Conservation (phyloP, 2,113 vertebrate genomes). For the Callorhinus ursinus region DNA sequence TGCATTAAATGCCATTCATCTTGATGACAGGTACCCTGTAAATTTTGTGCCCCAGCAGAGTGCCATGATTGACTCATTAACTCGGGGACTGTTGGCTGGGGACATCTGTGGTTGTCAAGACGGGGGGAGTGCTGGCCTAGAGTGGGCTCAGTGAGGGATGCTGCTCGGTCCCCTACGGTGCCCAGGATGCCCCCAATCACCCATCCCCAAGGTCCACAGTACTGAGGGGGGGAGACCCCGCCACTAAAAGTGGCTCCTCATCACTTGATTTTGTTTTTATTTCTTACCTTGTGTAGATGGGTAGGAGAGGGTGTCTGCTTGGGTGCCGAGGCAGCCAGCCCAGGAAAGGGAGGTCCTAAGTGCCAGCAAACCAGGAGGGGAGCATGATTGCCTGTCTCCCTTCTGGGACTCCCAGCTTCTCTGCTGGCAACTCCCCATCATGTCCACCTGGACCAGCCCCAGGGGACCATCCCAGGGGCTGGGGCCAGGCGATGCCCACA, state of each 20-base stretch:
- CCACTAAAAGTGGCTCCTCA: not conserved
- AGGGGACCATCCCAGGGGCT: not conserved
- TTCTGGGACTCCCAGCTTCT: not conserved
- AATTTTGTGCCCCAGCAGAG: not conserved
- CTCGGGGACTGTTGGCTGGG: not conserved
- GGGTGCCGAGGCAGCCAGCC: not conserved
- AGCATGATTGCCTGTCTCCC: not conserved
- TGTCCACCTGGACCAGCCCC: not conserved
- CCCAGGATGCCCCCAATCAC: not conserved
- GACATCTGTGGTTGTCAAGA: not conserved
- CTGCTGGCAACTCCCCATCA: not conserved
- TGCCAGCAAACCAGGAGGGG: not conserved
- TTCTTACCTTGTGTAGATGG: not conserved
- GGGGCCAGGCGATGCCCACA: not conserved
- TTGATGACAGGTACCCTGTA: not conserved
- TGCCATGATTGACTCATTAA: no score
- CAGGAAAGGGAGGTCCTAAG: not conserved
- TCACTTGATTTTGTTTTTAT: not conserved
- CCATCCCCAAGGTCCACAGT: not conserved
- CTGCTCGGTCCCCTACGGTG: no score
- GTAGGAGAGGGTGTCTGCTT: not conserved
- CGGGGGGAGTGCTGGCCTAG: not conserved
- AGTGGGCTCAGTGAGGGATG: not conserved
- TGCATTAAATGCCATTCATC: not conserved
- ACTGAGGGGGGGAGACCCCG: not conserved